Base-by-base conservation (phyloP, 2,888 invertebrate species). In the Augiades crinisus region DNA sequence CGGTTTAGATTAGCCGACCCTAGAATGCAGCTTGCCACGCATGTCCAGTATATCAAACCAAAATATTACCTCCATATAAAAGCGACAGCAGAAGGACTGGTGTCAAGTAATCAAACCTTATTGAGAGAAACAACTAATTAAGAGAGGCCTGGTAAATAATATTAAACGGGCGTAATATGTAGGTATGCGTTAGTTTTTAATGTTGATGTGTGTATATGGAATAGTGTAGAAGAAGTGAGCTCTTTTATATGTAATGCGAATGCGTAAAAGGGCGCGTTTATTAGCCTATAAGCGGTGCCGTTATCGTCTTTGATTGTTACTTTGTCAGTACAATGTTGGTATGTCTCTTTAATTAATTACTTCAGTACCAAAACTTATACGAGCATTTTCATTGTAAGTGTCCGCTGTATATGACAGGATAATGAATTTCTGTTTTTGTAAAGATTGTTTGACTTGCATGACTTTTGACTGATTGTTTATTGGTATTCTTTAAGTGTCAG, bases 141-240 rank as follows among this genome's bases (percentile, higher is more conserved):
- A 65, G 59, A 54, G 57, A 60, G 54, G 59, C 58, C 61, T 54
- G 51, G 58, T 57, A 59, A 64, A 63, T 62, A 57, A 59, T 62
- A 51, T 50, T 44, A 31, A 43, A 37, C 30, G 34, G 8, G n/a
- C 41, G 13, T 37, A 31, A 37, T 46, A 44, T 22, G 37, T 43
- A 34, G n/a, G 33, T 43, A 43, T 43, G 34, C 27, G 37, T 51
- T 38, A 44, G 44, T 51, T 51, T 51, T 44, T 51, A 44, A 51
- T 37, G 44, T 12, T 38, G 43, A 50, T 37, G 50, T 37, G 34
- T 51, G 37, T 51, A 51, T 51, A 51, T 38, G 51, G 51, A 37
- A 30, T 31, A 31, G 31, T 2, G 36, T 37, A 13, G 43, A 41
- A 44, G 37, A 44, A 44, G 30, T 31, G 27, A n/a, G 14, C 37